These are phyloP conservation scores for Lamproptera curius DNA, from an alignment of 2,888 invertebrate species.

Conservation along the genomic window DNA sequence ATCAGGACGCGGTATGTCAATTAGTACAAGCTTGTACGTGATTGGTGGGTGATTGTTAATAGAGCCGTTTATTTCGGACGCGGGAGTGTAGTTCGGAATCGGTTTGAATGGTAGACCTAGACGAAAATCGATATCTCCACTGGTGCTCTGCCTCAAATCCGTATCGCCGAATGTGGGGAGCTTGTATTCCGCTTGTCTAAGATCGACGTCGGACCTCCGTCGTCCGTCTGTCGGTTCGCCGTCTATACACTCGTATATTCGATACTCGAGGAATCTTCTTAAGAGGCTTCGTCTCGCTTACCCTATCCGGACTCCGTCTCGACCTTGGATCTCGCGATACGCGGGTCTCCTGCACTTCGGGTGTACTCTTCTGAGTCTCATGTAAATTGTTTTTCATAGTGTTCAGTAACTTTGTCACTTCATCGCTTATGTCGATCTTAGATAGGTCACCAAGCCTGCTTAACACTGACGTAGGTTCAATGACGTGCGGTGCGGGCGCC, in stretches of 20 bases:
- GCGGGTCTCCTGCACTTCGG: slow-evolving; percentile 42
- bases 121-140: slow-evolving; percentile 86
- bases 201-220: slow-evolving; percentile 71
- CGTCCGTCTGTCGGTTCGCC: slow-evolving; percentile 72
- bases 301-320: slow-evolving; percentile 58
- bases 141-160: slow-evolving; percentile 77
- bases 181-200: slow-evolving; percentile 72
- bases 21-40: slow-evolving; percentile 77
- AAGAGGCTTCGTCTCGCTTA: slow-evolving; percentile 37
- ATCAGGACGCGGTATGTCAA: slow-evolving; percentile 85
- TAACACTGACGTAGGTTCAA: slow-evolving; percentile 73
- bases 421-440: slow-evolving; percentile 85
- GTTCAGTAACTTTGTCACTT: slow-evolving; percentile 83
- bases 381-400: slow-evolving; percentile 77
- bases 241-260: slow-evolving; percentile 79
- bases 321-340: slow-evolving; percentile 59
- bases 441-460: slow-evolving; percentile 84
- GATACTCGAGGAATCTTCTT: slow-evolving; percentile 67
- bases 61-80: slow-evolving; percentile 91
- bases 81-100: slow-evolving; percentile 88
- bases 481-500: slow-evolving; percentile 66
- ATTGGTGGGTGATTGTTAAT: slow-evolving; percentile 87
- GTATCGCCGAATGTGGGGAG: slow-evolving; percentile 80
- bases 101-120: slow-evolving; percentile 87
- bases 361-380: slow-evolving; percentile 47